Base-by-base conservation (phyloP, 1,140 invertebrate genomes). In the Anoplolepis gracilipes region DNA sequence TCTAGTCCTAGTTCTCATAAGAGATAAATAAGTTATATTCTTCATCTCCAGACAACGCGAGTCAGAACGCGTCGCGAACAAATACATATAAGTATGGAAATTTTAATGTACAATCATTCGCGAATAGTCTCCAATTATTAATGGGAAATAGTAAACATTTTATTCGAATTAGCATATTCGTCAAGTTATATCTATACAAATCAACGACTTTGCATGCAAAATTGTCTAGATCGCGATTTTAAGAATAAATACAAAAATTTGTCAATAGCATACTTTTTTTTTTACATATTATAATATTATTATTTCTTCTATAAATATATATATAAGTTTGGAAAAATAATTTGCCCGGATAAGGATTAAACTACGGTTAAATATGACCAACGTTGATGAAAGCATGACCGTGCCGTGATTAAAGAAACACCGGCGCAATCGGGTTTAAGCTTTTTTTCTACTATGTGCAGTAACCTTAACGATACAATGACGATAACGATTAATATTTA, bases 401-500 rank as follows among this genome's bases (percentile, higher is more conserved):
- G 59, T 36, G 25, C 57, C 33, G 46, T 49, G 36, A 87, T 84
- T 81, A 22, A 78, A 62, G 77, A 86, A 67, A 65, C 84, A 86
- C 77, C 88, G 79, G 78, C 69, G 64, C 88, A 81, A 85, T 86
- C 78, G 69, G 70, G 46, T 57, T 77, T 59, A 53, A 65, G 69
- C 69, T 73, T 79, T n/a, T n/a, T 55, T 16, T 65, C 73, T 65
- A 72, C 57, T 79, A 85, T 82, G 85, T 87, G 85, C 79, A 87
- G 57, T 87, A 81, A 84, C 30, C 64, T 89, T 86, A 85, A 81
- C 85, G 85, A 90, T 87, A 85, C 87, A 73, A 76, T 87, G 77
- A 89, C 70, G 53, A 86, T 76, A 76, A 72, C 78, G 69, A 85
- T 90, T 76, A 88, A 88, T 90, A 90, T 87, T 82, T 85, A 87